phyloP scores from a whole-genome alignment of 2,113 vertebrate genomes.

The Muntiacus muntjak region DNA sequence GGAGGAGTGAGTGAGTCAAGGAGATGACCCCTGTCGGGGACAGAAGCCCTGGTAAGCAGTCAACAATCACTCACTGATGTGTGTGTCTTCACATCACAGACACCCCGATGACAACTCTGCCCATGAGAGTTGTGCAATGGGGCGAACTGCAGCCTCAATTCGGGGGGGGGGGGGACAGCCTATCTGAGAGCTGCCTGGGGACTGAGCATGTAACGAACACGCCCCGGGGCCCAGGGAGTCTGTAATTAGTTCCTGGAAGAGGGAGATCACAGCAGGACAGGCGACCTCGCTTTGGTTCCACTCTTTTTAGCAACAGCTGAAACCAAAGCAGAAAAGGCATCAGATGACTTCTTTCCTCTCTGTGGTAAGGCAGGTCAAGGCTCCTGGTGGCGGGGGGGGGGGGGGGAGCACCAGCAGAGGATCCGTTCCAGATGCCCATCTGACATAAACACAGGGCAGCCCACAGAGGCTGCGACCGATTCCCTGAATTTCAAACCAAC shows the following conservation, averaged over 20 bases:
- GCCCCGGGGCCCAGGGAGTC: background rate
- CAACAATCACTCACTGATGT: no score
- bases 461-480: background rate
- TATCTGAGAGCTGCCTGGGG: background rate
- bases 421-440: background rate
- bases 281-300: no score
- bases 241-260: background rate
- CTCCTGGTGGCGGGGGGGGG: no score
- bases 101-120: background rate
- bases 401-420: background rate
- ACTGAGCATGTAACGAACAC: rapidly evolving
- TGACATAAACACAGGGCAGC: background rate
- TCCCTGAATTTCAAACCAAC: background rate
- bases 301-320: background rate
- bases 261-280: background rate
- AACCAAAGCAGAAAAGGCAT: background rate
- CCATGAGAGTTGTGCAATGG: rapidly evolving
- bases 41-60: background rate
- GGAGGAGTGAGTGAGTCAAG: background rate
- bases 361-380: background rate
- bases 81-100: background rate
- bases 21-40: background rate
- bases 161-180: background rate
- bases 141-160: background rate
- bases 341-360: background rate